These are phyloP conservation scores for Cariama cristata DNA, from an alignment of 2,113 vertebrate species.

Conservation along the genomic window DNA sequence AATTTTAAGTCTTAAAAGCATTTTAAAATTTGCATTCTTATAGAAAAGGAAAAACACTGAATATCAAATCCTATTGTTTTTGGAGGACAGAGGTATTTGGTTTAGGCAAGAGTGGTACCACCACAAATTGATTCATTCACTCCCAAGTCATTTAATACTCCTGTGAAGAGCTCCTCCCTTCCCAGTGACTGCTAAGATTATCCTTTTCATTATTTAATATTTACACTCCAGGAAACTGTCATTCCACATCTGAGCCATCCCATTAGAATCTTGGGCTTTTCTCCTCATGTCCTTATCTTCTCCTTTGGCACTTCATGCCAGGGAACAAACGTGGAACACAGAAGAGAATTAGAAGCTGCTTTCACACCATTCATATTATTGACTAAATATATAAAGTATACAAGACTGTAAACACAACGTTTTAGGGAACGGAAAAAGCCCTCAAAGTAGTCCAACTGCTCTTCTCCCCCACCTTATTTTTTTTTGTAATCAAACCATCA, in stretches of 20 bases:
- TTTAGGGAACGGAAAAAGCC: background rate
- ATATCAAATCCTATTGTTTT: background rate
- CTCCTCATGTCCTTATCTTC: background rate
- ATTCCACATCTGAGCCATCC: background rate
- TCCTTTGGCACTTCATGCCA: background rate
- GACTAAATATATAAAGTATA: background rate
- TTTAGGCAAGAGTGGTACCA: background rate
- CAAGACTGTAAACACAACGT: background rate
- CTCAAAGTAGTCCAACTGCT: background rate
- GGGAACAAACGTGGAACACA: background rate
- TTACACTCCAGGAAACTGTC: background rate
- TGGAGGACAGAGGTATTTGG: background rate
- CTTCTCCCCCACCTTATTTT: background rate
- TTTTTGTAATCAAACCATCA: background rate
- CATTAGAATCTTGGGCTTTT: background rate
- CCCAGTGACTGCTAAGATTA: background rate
- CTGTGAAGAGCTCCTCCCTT: background rate
- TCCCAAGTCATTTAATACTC: background rate
- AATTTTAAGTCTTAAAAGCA: background rate
- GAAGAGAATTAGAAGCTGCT: background rate
- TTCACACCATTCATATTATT: background rate
- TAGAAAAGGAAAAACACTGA: background rate
- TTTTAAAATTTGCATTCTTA: background rate
- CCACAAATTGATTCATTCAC: background rate
- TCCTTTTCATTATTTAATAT: constrained; percentile 16